Evolutionary conservation across 2,113 vertebrate species (phyloP), one percentile per base, ranked within the genome.

Genomic region (Chlamydotis undulata): DNA sequence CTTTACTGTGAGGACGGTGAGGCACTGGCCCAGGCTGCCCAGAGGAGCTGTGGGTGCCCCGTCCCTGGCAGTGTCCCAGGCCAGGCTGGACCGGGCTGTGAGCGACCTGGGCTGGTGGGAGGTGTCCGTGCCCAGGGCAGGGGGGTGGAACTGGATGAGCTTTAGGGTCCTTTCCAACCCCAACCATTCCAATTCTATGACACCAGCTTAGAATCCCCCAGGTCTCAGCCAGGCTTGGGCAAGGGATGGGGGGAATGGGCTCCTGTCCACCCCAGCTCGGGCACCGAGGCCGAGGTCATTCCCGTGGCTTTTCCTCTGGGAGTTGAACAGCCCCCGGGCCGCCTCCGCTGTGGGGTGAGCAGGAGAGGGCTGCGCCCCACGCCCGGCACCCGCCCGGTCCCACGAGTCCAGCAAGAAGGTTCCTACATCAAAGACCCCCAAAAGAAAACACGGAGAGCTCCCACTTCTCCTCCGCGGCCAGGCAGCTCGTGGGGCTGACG

Each of bases 221-320:
- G 47, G 33, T 12, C 56, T 14, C 4, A 3, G 35, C 31, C 0
- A 5, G 69, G 19, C 45, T 6, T 14, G 28, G n/a, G 15, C 28
- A 19, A 31, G 15, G 26, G 50, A 21, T 8, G 5, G 39, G 64
- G 31, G 19, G 11, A 26, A 14, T 1, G 4, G 19, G 45, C 25
- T 24, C 33, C 52, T 29, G 57, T 33, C 15, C 55, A 4, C 31
- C 47, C 6, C 4, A 0, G 3, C 47, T 21, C 7, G 0, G 7
- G 9, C 67, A 15, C 33, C 2, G 2, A 9, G 26, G 21, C 49
- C 2, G 7, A 19, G 22, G 11, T 2, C 29, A 9, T 39, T 56
- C 59, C 78, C 7, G 2, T 3, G 21, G 37, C 59, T 59, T 31
- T 59, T 31, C n/a, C 57, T 28, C 11, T 1, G 6, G 65, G 67